Evolutionary conservation across 2,113 vertebrate species (phyloP).

Genomic region (Gnathonemus echidnorhynchus): DNA sequence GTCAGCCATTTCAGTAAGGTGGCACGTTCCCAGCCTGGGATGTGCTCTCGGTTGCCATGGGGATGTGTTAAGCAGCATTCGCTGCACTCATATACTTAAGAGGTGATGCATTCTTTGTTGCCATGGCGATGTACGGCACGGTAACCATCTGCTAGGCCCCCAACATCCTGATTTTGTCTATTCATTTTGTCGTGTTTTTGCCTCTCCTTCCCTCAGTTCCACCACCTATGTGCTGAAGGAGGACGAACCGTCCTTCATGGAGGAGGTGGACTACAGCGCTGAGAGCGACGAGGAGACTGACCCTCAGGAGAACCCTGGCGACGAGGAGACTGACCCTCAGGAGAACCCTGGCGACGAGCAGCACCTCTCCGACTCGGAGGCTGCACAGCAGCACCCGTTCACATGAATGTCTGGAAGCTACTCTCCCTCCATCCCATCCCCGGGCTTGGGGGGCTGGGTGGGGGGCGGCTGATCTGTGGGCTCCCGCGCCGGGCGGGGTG

Average conservation of each 20-base stretch:
- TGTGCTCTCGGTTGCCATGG: background rate
- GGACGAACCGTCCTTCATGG: conserved; percentile 90
- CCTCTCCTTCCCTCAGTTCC: conserved; percentile 59
- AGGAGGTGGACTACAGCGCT: conserved; percentile 96
- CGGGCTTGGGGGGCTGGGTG: too few species aligned
- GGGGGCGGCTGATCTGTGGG: background rate
- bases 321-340: conserved; percentile 71
- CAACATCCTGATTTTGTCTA: background rate
- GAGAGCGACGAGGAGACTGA: conserved; percentile 89
- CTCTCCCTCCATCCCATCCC: background rate
- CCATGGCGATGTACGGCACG: background rate
- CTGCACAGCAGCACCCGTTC: conserved; percentile 55
- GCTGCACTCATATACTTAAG: background rate
- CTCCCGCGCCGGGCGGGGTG: background rate
- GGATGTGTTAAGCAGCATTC: background rate
- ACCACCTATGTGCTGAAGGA: conserved; percentile 90
- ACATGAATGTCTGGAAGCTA: conserved; percentile 40
- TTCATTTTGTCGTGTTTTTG: background rate
- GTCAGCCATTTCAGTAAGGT: background rate
- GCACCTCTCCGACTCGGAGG: conserved; percentile 71
- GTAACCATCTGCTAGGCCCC: background rate
- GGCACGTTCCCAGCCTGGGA: background rate
- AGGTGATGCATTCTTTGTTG: conserved; percentile 4
- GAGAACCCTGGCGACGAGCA: conserved; percentile 62
- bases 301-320: conserved; percentile 49